Evolutionary conservation across 2,113 vertebrate genomes (phyloP), one percentile per base, ranked within the genome.

Genomic region (Coregonus clupeaformis): DNA sequence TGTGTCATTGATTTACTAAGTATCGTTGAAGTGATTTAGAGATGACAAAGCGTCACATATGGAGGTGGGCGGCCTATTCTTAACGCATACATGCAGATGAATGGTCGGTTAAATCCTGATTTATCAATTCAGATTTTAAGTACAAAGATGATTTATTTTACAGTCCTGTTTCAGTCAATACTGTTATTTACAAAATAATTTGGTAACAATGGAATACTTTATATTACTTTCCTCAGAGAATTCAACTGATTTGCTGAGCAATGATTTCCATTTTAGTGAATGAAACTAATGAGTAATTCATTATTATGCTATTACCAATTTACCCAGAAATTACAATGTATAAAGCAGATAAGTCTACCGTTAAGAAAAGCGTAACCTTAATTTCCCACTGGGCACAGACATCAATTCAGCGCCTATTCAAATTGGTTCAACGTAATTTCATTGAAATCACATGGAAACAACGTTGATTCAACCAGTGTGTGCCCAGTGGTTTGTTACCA

Each of bases 1-100:
- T 90, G 82, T 91, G 89, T 84, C 83, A 81, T 72, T 92, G 87
- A 91, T 91, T 91, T 91, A 91, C 84, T 45, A 79, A 36, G 72
- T 79, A 82, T 86, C 86, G 74, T 76, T 89, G 79, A 79, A 82
- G 75, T 84, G 86, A 89, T 91, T 90, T 90, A 88, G 85, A 87
- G 85, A 86, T 87, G 87, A 87, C 87, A 90, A 89, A 88, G 84
- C 77, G 81, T 89, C 82, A 80, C 85, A 87, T 86, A 85, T 87
- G 85, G 72, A 69, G 76, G 72, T 78, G 18, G 52, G 12, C 20
- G 18, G 57, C 27, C 68, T 73, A 30, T 64, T 62, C 75, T 74
- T 71, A 83, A 66, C 80, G 75, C 74, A 87, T 87, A 70, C 80
- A 84, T 78, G 73, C 62, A 76, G 69, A 82, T 82, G 87, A 90